Conservation (phyloP, 1,140 invertebrate species). For the Drosophila micromelanica region DNA sequence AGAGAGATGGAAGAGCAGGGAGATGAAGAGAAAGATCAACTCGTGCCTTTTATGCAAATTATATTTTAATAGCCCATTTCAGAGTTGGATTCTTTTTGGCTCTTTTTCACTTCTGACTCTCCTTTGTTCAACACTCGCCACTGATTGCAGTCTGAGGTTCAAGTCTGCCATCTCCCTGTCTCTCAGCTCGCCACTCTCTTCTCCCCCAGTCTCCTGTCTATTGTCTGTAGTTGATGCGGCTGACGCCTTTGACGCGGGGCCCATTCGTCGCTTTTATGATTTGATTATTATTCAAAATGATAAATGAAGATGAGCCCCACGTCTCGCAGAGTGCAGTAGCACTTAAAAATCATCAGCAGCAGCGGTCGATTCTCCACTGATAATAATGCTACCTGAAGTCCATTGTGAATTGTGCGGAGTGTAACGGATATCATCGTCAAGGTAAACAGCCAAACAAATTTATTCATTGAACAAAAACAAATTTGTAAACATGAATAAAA, state of each 20-base stretch:
- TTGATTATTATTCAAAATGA: constrained; percentile 82
- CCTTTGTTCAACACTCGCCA: constrained; percentile 13
- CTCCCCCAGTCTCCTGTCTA: constrained; percentile 14
- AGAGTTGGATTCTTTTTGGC: constrained; percentile 10
- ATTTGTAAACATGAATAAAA: not conserved
- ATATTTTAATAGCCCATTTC: constrained; percentile 73
- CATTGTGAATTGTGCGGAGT: constrained; percentile 9
- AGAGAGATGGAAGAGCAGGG: not conserved
- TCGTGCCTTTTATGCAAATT: constrained; percentile 75
- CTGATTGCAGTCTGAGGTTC: constrained; percentile 60
- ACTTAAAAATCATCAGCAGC: constrained; percentile 59
- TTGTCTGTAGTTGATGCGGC: constrained; percentile 46
- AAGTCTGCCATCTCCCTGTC: not conserved
- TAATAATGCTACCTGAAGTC: constrained; percentile 66
- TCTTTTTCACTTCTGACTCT: not conserved
- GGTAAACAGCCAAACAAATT: not conserved
- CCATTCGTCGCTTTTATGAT: constrained; percentile 70
- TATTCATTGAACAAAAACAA: not conserved
- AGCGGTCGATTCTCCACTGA: constrained; percentile 53
- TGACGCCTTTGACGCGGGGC: constrained; percentile 47
- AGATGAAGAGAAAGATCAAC: constrained; percentile 5
- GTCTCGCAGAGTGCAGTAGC: constrained; percentile 67
- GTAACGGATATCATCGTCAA: constrained; percentile 32
- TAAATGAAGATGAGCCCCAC: constrained; percentile 72
- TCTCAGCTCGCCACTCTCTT: not conserved